Conservation (phyloP, 1,140 invertebrate species). For the Caenorhabditis elegans region DNA sequence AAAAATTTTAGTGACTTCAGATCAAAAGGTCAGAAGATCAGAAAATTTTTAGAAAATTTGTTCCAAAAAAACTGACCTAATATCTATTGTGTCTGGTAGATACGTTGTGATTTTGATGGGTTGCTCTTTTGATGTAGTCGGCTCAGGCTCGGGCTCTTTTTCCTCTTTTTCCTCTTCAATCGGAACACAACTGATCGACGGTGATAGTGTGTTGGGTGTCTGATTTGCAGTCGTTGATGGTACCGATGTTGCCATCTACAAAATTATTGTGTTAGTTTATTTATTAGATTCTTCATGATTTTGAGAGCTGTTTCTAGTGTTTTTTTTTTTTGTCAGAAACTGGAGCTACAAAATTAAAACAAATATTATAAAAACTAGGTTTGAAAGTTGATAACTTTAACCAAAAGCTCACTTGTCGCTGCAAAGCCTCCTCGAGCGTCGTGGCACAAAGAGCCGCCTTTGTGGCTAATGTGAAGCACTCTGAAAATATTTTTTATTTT, state of each 20-base stretch:
- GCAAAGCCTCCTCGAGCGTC: slow-evolving; percentile 53
- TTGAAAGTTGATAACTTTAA: neutral
- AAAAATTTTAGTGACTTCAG: too few relatives aligned
- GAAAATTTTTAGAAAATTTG: too few relatives aligned
- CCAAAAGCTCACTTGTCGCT: slow-evolving; percentile 7
- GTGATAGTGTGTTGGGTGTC: slow-evolving; percentile 1
- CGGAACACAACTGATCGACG: neutral
- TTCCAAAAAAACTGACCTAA: too few relatives aligned
- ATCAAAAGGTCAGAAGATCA: too few relatives aligned
- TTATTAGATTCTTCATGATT: too few relatives aligned
- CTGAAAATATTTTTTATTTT: slow-evolving; percentile 44
- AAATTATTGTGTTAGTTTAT: too few relatives aligned
- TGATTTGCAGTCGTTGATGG: slow-evolving; percentile 27
- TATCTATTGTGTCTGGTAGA: slow-evolving; percentile 11
- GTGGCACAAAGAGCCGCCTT: slow-evolving; percentile 56
- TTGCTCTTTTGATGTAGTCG: neutral
- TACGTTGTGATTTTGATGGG: slow-evolving; percentile 12
- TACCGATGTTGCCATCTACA: slow-evolving; percentile 15
- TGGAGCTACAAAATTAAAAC: too few relatives aligned
- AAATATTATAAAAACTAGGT: too few relatives aligned
- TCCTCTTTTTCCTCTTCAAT: slow-evolving; percentile 14
- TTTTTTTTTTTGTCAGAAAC: neutral
- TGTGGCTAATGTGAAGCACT: slow-evolving; percentile 63
- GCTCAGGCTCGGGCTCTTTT: too few relatives aligned
- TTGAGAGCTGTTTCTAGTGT: neutral